phyloP scores from a whole-genome alignment of 2,113 vertebrate genomes.

The Accipiter cooperii region DNA sequence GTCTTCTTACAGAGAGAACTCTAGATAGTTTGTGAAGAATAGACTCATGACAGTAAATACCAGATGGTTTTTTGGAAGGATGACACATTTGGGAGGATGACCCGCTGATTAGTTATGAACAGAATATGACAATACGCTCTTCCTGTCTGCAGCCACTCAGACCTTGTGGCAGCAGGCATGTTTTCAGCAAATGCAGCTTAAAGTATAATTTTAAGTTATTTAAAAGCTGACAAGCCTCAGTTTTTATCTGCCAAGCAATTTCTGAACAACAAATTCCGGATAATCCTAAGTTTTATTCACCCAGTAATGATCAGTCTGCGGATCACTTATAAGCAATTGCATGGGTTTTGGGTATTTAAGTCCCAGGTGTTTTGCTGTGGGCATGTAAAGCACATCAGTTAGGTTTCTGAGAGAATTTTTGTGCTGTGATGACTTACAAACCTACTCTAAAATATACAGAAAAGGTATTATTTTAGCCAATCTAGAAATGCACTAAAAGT shows the following conservation, averaged over 20 bases:
- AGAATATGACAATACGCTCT: not conserved
- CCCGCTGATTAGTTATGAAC: not conserved
- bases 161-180: not conserved
- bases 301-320: not conserved
- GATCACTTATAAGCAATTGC: not conserved
- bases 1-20: not conserved
- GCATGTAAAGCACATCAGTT: not conserved
- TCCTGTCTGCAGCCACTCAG: not conserved
- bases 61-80: not conserved
- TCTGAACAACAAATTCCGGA: not conserved
- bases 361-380: not conserved
- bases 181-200: not conserved
- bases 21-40: not conserved
- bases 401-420: not conserved
- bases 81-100: not conserved
- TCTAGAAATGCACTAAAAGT: not conserved
- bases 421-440: not conserved
- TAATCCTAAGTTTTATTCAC: not conserved
- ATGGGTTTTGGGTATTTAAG: not conserved
- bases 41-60: not conserved
- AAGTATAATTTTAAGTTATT: not conserved
- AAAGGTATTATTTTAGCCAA: not conserved
- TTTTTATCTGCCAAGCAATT: not conserved
- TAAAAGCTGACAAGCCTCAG: not conserved
- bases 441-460: not conserved